Evolutionary conservation across 2,113 vertebrate species (phyloP).

Genomic region (Daphoenositta chrysoptera): DNA sequence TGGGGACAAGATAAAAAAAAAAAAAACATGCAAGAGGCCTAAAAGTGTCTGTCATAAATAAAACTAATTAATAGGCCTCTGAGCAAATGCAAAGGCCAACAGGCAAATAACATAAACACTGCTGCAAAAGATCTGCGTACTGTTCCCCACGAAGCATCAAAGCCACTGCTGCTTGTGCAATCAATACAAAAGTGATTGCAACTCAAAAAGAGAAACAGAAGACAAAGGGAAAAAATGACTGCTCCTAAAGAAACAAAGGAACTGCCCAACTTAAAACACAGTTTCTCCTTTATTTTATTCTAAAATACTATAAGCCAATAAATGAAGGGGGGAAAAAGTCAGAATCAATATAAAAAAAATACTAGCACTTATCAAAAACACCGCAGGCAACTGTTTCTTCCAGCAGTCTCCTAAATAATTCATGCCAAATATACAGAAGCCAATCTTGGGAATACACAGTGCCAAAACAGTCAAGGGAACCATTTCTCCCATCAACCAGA

Average conservation of each 20-base stretch:
- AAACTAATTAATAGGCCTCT: not conserved
- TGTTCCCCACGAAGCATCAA: not conserved
- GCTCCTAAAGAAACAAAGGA: not conserved
- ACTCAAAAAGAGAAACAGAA: not conserved
- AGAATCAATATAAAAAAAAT: not conserved
- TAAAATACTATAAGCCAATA: not conserved
- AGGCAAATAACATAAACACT: slow-evolving; percentile 2
- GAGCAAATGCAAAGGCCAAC: not conserved
- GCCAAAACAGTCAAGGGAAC: not conserved
- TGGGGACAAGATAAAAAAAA: not conserved
- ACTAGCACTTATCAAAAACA: not conserved
- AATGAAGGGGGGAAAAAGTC: not conserved
- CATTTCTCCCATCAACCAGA: not conserved
- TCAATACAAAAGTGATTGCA: not conserved
- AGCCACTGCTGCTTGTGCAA: not conserved
- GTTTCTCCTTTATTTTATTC: not conserved
- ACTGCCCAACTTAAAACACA: not conserved
- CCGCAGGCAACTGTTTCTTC: not conserved
- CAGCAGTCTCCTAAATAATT: not conserved
- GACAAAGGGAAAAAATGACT: not conserved
- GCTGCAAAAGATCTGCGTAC: not conserved
- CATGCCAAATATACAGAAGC: not conserved
- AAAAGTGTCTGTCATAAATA: not conserved
- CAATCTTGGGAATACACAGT: not conserved
- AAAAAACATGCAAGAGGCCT: not conserved